These are phyloP conservation scores for Antheraea pernyi DNA, from an alignment of 1,140 invertebrate genomes.

Conservation along the genomic window DNA sequence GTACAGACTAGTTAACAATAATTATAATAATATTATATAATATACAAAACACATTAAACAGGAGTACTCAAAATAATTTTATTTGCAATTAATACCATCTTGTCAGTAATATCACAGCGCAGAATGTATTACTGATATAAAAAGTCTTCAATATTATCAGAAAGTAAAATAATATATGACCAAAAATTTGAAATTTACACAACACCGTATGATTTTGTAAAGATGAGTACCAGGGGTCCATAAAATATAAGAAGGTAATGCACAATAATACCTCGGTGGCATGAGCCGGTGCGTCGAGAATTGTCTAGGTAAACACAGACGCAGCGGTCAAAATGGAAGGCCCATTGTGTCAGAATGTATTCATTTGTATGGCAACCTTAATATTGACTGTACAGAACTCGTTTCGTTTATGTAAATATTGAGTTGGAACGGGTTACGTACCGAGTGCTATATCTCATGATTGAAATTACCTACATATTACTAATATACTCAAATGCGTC, in stretches of 20 bases:
- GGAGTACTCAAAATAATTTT: too few relatives aligned
- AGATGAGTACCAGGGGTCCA: slow-evolving; percentile 5
- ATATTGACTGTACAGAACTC: slow-evolving; percentile 71
- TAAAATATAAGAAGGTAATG: slow-evolving; percentile 42
- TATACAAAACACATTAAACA: too few relatives aligned
- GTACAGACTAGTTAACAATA: too few relatives aligned
- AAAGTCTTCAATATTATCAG: not conserved
- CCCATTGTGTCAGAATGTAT: slow-evolving; percentile 73
- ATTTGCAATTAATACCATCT: too few relatives aligned
- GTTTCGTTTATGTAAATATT: slow-evolving; percentile 63
- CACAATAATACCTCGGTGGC: slow-evolving; percentile 53
- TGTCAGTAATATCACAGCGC: not conserved
- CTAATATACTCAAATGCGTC: slow-evolving; percentile 2
- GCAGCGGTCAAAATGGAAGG: slow-evolving; percentile 72
- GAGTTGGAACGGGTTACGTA: slow-evolving; percentile 29
- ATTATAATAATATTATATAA: too few relatives aligned
- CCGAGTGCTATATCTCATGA: slow-evolving; percentile 37
- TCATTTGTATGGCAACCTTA: slow-evolving; percentile 72
- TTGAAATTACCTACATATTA: slow-evolving; percentile 29
- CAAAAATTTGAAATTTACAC: not conserved
- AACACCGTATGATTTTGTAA: not conserved
- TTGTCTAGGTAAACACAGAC: slow-evolving; percentile 63
- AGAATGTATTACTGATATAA: not conserved
- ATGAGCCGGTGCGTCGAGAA: slow-evolving; percentile 58
- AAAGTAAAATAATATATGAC: not conserved